Evolutionary conservation across 2,797 vertebrate species (phyloP), one percentile per base, ranked within the genome.

Genomic region (Helostoma temminkii): DNA sequence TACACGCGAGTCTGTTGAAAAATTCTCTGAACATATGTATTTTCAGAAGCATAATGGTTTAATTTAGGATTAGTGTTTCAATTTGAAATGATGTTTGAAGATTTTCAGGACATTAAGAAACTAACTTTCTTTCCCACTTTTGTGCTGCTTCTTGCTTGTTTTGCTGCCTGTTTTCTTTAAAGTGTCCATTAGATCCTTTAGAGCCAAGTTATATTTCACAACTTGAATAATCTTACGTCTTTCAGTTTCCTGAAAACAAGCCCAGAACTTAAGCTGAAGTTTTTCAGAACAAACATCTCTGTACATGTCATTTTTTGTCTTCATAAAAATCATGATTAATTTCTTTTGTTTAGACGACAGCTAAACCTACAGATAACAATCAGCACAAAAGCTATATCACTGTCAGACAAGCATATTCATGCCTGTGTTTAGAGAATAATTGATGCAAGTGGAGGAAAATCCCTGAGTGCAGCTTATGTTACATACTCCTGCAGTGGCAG

Each of bases 381-480:
- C 65, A 28, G 60, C 64, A 59, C 52, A 69, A 75, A 69, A 69
- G 75, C 55, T 42, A 50, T 52, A 64, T 56, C 56, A 26, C 34
- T 41, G 56, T 41, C 64, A 68, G 47, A 32, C 78, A 24, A 61
- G 81, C 68, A 71, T 41, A 66, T 57, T 83, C 83, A 66, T 74
- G 83, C 34, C 68, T 71, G 58, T 39, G 49, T 62, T 74, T 3
- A 21, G 37, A 66, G 60, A 70, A 72, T 46, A 69, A 77, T 68
- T 18, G n/a, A 68, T 30, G 14, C 3, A 59, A 52, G 9, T 25
- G 28, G 16, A 71, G 55, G 55, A 66, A 88, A 89, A 75, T 73
- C 80, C 26, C 11, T 43, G 54, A 65, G 47, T 34, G 60, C 72
- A 82, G n/a, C n/a, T 88, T 79, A n/a, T 25, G 32, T 88, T 82